Base-by-base conservation (phyloP, 2,797 vertebrate genomes). In the Acridotheres tristis region DNA sequence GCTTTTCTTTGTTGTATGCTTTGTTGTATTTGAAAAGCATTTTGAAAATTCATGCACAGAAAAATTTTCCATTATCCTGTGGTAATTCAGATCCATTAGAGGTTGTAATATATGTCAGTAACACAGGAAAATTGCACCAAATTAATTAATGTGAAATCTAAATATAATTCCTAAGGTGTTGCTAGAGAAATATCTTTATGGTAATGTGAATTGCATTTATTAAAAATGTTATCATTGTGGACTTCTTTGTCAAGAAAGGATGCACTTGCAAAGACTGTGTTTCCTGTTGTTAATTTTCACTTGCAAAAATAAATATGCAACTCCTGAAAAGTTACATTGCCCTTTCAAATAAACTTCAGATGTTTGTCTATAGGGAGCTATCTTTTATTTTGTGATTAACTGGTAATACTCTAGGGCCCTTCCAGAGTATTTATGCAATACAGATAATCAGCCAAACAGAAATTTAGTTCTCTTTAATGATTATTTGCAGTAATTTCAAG, bases 131-230 rank as follows among this genome's bases (percentile, higher is more conserved):
- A 91, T 74, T 19, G 26, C 30, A 77, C 13, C 5, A 26, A 80
- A 90, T 88, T 90, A 90, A 90, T 91, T 91, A 90, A 80, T 67
- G 3, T 4, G 77, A 68, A 93, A 92, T 62, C 50, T 85, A 92
- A 68, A n/a, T 77, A 32, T 63, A 74, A 77, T 80, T 93, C 68
- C 57, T 21, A 71, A 85, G 29, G 23, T 61, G 71, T 48, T 85
- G 16, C 61, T 93, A 58, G 65, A 92, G 57, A 94, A 92, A 72
- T 11, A 51, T 47, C 21, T 67, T 87, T 93, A 67, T 13, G 57
- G 50, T 67, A 79, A 78, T 65, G 68, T 67, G 88, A 93, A 75
- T 38, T 54, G 27, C 63, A 83, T 88, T 92, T 61, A 47, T 92
- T 67, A 76, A 67, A 74, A 67, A 77, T 45, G 19, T 58, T 69